Base-by-base conservation (phyloP, 2,797 vertebrate genomes). In the Pteropus rufus region DNA sequence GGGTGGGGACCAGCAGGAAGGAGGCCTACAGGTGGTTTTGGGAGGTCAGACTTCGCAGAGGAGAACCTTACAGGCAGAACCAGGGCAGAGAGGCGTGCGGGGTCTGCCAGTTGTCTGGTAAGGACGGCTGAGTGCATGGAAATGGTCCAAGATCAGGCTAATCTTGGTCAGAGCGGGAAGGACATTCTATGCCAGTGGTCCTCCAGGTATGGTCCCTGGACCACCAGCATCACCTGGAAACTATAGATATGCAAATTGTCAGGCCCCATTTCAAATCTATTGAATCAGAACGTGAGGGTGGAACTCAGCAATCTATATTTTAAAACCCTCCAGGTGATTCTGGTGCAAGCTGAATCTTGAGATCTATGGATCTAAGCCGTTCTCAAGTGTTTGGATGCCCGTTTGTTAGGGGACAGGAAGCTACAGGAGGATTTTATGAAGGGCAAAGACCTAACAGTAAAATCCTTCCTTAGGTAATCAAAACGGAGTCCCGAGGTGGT, bases 141-240 rank as follows among this genome's bases (percentile, higher is more conserved):
- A 19, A 3, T 7, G 34, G 4, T 21, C 8, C 15, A 2, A 26
- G 24, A 21, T 1, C 21, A 26, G 34, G 31, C 29, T 46, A 10
- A 12, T 41, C 85, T n/a, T 39, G 8, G 10, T 23, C 9, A 24
- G 15, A 9, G 26, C 21, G 7, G 29, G n/a, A 36, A 11, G 31
- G 26, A 34, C 0, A 2, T 19, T 29, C 29, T 7, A 1, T 2
- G 3, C 10, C 10, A 2, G 11, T 15, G 19, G 5, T n/a, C 70
- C 62, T 44, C 36, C 56, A 10, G 0, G 5, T 0, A 2, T 10
- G 18, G 31, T 5, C 4, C 12, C 2, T 0, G 2, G 0, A 10
- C 4, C 49, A 21, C 0, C 4, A 8, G 11, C 19, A 69, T 5
- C 5, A 34, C 24, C 49, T 15, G 41, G 69, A 21, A 65, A 29